Evolutionary conservation across 1,140 invertebrate genomes (phyloP).

Genomic region (Alviniconcha marisindica): DNA sequence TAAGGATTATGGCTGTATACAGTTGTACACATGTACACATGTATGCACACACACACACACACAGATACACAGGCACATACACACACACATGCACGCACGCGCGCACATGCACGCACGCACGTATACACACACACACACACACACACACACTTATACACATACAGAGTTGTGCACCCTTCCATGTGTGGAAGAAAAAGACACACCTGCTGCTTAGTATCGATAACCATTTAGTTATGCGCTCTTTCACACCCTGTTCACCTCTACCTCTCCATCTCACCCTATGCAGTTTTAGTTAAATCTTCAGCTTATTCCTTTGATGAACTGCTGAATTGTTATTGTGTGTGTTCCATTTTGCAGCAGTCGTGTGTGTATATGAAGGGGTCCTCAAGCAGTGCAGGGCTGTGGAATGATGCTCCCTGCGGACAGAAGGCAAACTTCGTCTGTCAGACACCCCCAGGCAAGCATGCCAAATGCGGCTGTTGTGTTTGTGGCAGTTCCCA

Average conservation of each 20-base stretch:
- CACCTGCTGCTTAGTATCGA: too few relatives aligned
- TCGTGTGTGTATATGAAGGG: slow-evolving; percentile 44
- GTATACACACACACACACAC: background rate
- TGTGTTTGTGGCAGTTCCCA: too few relatives aligned
- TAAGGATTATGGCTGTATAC: too few relatives aligned
- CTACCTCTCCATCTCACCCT: too few relatives aligned
- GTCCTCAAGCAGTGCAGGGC: slow-evolving; percentile 25
- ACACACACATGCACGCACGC: background rate
- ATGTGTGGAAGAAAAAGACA: too few relatives aligned
- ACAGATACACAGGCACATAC: background rate
- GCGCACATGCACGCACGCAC: background rate
- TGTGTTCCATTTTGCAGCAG: slow-evolving; percentile 1
- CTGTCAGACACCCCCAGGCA: slow-evolving; percentile 44
- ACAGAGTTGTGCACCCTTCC: background rate
- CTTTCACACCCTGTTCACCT: too few relatives aligned
- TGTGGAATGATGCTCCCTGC: slow-evolving; percentile 44
- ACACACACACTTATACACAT: background rate
- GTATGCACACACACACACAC: background rate
- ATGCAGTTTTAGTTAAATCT: too few relatives aligned
- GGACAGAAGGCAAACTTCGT: slow-evolving; percentile 33
- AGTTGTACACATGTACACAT: too few relatives aligned
- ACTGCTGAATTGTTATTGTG: too few relatives aligned
- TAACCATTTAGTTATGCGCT: too few relatives aligned
- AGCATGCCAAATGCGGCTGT: too few relatives aligned
- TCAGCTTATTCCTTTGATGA: too few relatives aligned